Evolutionary conservation across 2,888 invertebrate genomes (phyloP), one percentile per base, ranked within the genome.

Genomic region (Conus canariensis): DNA sequence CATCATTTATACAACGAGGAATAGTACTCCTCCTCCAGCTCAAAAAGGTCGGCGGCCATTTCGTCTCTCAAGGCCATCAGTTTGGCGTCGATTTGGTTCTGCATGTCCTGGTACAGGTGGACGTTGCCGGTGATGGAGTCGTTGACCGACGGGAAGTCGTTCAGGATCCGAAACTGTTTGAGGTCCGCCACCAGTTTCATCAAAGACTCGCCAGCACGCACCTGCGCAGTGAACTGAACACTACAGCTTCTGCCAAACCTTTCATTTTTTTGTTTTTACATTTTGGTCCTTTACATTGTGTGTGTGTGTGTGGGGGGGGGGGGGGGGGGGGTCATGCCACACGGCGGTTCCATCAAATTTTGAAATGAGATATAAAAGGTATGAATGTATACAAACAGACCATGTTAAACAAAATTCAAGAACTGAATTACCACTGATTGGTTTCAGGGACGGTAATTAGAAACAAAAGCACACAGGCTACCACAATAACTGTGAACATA

Each of bases 101-200:
- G 99, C 95, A 98, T 98, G 0, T 98, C 98, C 90, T 98, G 97
- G 95, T 98, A 99, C 19, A 98, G 96, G 95, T 98, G 98, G 0
- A 98, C 98, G 96, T 99, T 99, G 93, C 98, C 98, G n/a, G 98
- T 98, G 92, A 99, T 99, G 0, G 99, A 98, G 95, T 99, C 99
- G 96, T 99, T 99, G 0, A 99, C 98, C 1, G 99, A 99, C 85
- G 99, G 99, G 96, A 99, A 99, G 96, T 99, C 99, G 96, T 99
- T 99, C 45, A 99, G 97, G 94, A 99, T 99, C 85, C 99, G 97
- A 96, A 99, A 99, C 96, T 99, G 99, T 95, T 99, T 99, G 92
- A 99, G 98, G 96, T 99, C 99, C 0, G 99, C 98, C 0, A 99
- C 99, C 60, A 99, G 97, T 96, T 99, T 99, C 98, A 99, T 98